Percentiles rank a stretch among this genome's conserved stretches.
These are phyloP conservation scores for Clarias pachynema DNA, from an alignment of 2,797 vertebrate species.

Conservation along the genomic window DNA sequence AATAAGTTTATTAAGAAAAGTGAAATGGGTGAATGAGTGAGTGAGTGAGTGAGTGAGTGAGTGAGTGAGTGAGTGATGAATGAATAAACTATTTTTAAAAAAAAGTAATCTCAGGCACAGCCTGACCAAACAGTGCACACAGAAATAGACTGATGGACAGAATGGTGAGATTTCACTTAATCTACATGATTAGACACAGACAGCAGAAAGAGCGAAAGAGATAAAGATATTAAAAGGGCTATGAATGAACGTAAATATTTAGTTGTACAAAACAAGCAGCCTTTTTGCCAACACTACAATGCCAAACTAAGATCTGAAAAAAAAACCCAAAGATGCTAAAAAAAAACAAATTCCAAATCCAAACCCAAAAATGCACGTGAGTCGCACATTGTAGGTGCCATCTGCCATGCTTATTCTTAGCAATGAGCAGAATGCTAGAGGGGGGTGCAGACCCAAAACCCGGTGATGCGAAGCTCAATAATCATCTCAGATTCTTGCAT, in stretches of 20 bases:
- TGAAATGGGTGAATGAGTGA: background rate
- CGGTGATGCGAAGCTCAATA: conserved; percentile 44
- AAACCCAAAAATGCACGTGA: background rate
- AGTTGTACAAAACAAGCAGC: conserved; percentile 11
- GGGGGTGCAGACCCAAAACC: conserved; percentile 27
- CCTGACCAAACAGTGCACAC: conserved; percentile 30
- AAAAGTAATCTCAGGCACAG: conserved; percentile 28
- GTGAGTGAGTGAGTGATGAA: background rate
- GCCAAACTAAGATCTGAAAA: conserved; percentile 23
- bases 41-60: background rate
- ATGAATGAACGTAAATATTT: background rate
- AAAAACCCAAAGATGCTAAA: background rate
- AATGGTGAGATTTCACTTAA: conserved; percentile 45
- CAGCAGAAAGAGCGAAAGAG: conserved; percentile 18
- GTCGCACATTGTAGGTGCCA: conserved; percentile 23
- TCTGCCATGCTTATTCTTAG: conserved; percentile 54
- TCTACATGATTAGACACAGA: conserved; percentile 50
- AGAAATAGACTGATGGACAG: conserved; percentile 48
- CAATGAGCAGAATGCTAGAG: conserved; percentile 34
- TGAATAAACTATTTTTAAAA: background rate
- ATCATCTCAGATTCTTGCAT: conserved; percentile 33
- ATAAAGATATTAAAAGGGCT: conserved; percentile 26
- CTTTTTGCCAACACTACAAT: background rate
- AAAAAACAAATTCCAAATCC: background rate
- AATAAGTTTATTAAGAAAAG: background rate